These are phyloP conservation scores for Brachionus paranguensis DNA, from an alignment of 1,140 invertebrate genomes.

Conservation along the genomic window DNA sequence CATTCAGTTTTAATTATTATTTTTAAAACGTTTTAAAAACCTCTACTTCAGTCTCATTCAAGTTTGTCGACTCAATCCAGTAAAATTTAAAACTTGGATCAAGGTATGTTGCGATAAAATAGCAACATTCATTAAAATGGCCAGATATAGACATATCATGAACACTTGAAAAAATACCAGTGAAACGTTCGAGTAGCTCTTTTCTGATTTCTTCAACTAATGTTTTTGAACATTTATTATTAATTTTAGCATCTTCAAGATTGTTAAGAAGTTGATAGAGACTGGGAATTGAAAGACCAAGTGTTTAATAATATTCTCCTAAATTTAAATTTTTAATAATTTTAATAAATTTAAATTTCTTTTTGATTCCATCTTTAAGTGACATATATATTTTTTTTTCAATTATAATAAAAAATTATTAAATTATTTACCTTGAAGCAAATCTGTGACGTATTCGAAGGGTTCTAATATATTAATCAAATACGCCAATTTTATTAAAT, in stretches of 20 bases:
- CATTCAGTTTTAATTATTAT: background rate
- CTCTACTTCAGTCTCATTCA: background rate
- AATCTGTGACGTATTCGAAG: background rate
- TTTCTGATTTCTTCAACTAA: too few relatives aligned
- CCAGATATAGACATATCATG: background rate
- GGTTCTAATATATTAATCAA: background rate
- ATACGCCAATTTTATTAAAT: background rate
- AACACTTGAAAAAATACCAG: background rate
- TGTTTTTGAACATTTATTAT: background rate
- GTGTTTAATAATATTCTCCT: background rate
- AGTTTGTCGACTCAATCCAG: background rate
- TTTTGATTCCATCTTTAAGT: too few relatives aligned
- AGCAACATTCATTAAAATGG: background rate
- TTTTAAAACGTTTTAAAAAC: background rate
- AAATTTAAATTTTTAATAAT: too few relatives aligned
- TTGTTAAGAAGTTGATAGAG: background rate
- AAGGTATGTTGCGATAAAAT: background rate
- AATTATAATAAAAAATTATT: too few relatives aligned
- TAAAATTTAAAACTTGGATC: background rate
- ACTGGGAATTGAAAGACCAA: background rate
- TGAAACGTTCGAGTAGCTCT: too few relatives aligned
- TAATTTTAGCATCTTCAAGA: background rate
- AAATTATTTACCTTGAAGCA: background rate
- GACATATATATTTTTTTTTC: too few relatives aligned
- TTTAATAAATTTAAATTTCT: too few relatives aligned